Conservation (phyloP, 37 sponge, comb jelly and placozoan genomes). For the Mnemiopsis leidyi region DNA sequence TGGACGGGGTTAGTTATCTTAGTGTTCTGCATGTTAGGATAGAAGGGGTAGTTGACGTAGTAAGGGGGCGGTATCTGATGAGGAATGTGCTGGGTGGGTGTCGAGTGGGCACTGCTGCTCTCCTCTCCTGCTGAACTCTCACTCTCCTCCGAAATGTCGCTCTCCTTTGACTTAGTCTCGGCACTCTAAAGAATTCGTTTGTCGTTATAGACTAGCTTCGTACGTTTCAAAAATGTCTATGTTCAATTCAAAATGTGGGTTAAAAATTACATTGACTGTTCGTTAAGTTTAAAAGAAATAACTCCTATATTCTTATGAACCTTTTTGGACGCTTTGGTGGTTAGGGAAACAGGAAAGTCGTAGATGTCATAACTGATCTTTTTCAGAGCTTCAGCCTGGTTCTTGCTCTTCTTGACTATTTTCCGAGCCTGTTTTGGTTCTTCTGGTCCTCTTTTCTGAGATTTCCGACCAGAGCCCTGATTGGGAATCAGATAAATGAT, state of each 20-base stretch:
- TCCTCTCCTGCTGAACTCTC: slow-evolving; percentile 48
- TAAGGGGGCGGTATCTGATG: slow-evolving; percentile 45
- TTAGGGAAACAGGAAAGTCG: slow-evolving; percentile 36
- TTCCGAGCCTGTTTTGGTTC: slow-evolving; percentile 37
- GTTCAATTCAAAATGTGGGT: too few relatives aligned
- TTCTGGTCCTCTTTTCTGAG: slow-evolving; percentile 30
- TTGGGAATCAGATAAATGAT: too few relatives aligned
- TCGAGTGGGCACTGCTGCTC: neutral
- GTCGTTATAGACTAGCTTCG: too few relatives aligned
- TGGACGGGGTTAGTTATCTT: slow-evolving; percentile 55
- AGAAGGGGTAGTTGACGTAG: slow-evolving; percentile 62
- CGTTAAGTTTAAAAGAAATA: too few relatives aligned
- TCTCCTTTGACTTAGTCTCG: slow-evolving; percentile 27
- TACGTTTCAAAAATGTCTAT: too few relatives aligned
- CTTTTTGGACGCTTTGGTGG: slow-evolving; percentile 11
- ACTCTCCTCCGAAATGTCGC: slow-evolving; percentile 33
- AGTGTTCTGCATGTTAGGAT: slow-evolving; percentile 30
- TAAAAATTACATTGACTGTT: too few relatives aligned
- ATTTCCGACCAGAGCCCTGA: neutral
- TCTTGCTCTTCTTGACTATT: slow-evolving; percentile 12
- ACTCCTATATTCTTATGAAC: too few relatives aligned
- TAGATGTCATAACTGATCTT: slow-evolving; percentile 54
- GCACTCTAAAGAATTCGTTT: neutral
- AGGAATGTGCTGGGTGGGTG: neutral
- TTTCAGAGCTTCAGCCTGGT: slow-evolving; percentile 37